Conservation (phyloP, 1,140 invertebrate genomes). For the Thaumatotibia leucotreta region DNA sequence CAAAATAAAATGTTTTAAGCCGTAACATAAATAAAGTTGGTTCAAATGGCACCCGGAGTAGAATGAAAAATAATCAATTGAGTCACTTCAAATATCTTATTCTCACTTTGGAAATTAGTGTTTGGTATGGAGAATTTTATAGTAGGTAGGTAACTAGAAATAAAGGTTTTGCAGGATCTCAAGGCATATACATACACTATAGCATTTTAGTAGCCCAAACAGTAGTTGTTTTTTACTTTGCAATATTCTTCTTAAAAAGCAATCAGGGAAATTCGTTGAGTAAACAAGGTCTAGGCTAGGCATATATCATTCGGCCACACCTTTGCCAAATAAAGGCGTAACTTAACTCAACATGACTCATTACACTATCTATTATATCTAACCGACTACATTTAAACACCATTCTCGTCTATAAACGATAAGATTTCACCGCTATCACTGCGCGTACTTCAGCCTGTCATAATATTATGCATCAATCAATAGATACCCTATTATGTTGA, state of each 20-base stretch:
- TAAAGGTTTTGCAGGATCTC: too few relatives aligned
- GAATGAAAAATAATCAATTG: too few relatives aligned
- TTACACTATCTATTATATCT: neutral
- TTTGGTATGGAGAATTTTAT: too few relatives aligned
- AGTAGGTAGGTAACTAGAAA: too few relatives aligned
- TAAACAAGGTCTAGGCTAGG: neutral
- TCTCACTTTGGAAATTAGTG: too few relatives aligned
- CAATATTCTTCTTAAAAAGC: neutral
- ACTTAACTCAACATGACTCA: neutral
- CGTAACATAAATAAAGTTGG: too few relatives aligned
- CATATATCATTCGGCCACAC: neutral
- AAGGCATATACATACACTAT: too few relatives aligned
- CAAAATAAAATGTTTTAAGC: too few relatives aligned
- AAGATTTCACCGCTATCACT: constrained; percentile 2
- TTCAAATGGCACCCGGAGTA: too few relatives aligned
- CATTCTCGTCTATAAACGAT: constrained; percentile 1
- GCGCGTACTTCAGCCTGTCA: neutral
- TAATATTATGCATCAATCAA: constrained; percentile 10
- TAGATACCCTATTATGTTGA: constrained; percentile 8
- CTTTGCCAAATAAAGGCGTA: neutral
- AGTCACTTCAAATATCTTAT: too few relatives aligned
- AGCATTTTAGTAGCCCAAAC: too few relatives aligned
- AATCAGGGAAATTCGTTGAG: neutral
- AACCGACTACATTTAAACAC: neutral
- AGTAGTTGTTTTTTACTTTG: too few relatives aligned